Base-by-base conservation (phyloP, 2,888 invertebrate genomes). In the Deroplatys truncata region DNA sequence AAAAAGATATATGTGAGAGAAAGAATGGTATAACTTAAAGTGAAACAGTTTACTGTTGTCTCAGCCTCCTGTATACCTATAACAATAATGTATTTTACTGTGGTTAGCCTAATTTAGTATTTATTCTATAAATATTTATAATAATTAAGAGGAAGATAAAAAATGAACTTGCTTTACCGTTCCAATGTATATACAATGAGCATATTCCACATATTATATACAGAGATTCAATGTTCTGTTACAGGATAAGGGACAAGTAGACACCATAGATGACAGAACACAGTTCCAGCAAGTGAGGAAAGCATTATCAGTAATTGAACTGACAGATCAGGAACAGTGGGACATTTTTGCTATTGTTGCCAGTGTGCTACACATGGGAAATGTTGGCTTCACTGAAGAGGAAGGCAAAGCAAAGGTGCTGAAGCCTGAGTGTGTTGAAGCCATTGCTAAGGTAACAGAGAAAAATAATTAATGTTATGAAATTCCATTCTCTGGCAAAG, bases 341-440 rank as follows among this genome's bases (percentile, higher is more conserved):
- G 96, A 97, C 92, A 96, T 98, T 91, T 97, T 97, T 92, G 94
- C 95, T 87, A 97, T 98, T 91, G 95, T 98, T n/a, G 97, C 97
- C 13, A 96, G 97, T 90, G 96, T 98, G 84, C 94, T 98, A 90
- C 98, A 98, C 92, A 94, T 98, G 91, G 98, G 98, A 20, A 98
- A 98, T 92, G 94, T 98, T n/a, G 96, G 96, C 90, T 98, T 98
- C 93, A 95, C 95, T 25, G 96, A 96, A 92, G 96, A 96, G 28
- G 96, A 97, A 89, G 96, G 97, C 31, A 94, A 94, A 90, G 96
- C 97, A 0, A 95, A 95, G 92, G 95, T 98, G 43, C 93, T 95
- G 25, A 95, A 95, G 91, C 95, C 95, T 15, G 97, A 97, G 90
- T 93, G 95, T 49, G 95, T 96, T 1, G 94, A 95, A 82, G 95